Base-by-base conservation (phyloP, 1,140 invertebrate genomes). In the Chionoecetes opilio region DNA sequence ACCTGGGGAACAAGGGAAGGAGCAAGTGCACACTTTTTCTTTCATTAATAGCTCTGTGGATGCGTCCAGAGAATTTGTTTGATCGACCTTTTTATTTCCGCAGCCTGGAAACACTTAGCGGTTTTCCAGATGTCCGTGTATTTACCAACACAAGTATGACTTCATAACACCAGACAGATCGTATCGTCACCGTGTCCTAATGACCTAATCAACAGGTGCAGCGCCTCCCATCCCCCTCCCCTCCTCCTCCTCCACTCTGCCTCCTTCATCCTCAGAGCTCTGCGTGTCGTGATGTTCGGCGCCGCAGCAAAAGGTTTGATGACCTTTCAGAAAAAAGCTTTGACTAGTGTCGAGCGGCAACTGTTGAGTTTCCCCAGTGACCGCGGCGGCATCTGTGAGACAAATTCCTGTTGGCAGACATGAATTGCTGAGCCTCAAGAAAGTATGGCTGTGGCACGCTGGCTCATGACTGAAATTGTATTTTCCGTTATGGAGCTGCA, bases 1-100 rank as follows among this genome's bases (percentile, higher is more conserved):
- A 75, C 63, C 63, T n/a, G 63, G 63, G 63, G 63, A 75, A 75
- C 63, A 75, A 75, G 63, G 63, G 26, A 75, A 75, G 21, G n/a
- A n/a, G 63, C 63, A 26, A 21, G 63, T 75, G 63, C n/a, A 75
- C 6, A n/a, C 6, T 75, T 75, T 75, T n/a, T n/a, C n/a, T n/a
- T n/a, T 53, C 8, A 14, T 11, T n/a, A 75, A 5, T 75, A n/a
- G 21, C 1, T 17, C 63, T 21, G 63, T n/a, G 63, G n/a, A 75
- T 53, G 46, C 46, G 46, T 14, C 21, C 21, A 53, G 46, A 53
- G 46, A 75, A 75, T n/a, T 5, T 75, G 63, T 75, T 75, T 26
- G 21, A 17, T 53, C 46, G 46, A 75, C 63, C 63, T 75, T 75
- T n/a, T n/a, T 2, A 8, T 75, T 75, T 75, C 63, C 6, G 63